phyloP scores from a whole-genome alignment of 2,888 invertebrate genomes.

The Coremacera marginata region DNA sequence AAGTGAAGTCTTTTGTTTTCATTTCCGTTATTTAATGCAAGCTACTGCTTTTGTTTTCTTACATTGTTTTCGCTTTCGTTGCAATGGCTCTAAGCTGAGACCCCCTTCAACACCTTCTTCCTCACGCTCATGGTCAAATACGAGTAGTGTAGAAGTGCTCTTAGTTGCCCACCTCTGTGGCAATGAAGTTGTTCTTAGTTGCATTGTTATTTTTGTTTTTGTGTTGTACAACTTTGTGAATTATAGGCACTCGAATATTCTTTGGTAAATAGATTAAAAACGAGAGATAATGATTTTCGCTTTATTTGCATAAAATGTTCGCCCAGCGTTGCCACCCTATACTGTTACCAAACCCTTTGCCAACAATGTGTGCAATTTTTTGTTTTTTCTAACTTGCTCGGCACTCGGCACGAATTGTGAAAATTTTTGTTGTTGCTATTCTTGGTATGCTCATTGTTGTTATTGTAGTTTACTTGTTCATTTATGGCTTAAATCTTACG shows the following conservation, averaged over 20 bases:
- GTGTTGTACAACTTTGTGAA: not conserved
- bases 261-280: slow-evolving; percentile 11
- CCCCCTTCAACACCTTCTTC: not conserved
- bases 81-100: not conserved
- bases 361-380: not conserved
- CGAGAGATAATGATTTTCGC: slow-evolving; percentile 46
- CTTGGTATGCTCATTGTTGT: not conserved
- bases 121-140: not conserved
- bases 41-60: slow-evolving; percentile 38
- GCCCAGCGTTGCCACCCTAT: not conserved
- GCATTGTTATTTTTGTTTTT: not conserved
- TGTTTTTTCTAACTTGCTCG: not conserved
- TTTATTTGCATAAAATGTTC: slow-evolving; percentile 40
- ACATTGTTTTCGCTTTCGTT: not conserved
- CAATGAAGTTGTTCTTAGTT: slow-evolving; percentile 3
- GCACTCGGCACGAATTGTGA: not conserved
- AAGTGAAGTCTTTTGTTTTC: slow-evolving; percentile 62
- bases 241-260: slow-evolving; percentile 6
- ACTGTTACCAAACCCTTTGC: not conserved
- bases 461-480: not conserved
- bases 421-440: not conserved
- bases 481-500: not conserved
- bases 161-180: not conserved
- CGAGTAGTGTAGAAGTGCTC: not conserved
- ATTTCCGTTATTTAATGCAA: slow-evolving; percentile 63